Evolutionary conservation across 1,140 invertebrate genomes (phyloP), one percentile per base, ranked within the genome.

Genomic region (Dendroctonus ponderosae): DNA sequence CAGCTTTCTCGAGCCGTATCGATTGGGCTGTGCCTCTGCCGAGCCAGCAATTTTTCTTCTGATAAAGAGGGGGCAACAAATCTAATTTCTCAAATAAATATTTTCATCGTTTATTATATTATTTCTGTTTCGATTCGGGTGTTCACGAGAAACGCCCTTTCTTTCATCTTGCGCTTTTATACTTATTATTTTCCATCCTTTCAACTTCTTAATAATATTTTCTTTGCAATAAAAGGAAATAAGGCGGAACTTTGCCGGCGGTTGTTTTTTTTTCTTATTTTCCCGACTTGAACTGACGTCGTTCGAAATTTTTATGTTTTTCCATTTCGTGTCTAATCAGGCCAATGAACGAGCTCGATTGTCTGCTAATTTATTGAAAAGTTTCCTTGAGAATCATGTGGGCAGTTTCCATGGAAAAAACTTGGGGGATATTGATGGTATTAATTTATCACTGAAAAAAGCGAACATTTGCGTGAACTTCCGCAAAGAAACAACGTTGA

Each of bases 81-180:
- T 76, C 75, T 76, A 76, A 76, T 76, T 76, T 76, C 71, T 74
- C 75, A 75, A 76, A 76, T 76, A 76, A 75, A 76, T 76, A 76
- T 75, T 77, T 77, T 74, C 71, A 74, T 74, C 74, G 72, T 74
- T 77, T 74, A 77, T 77, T 75, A 77, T 77, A 75, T 77, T 77
- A 77, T 75, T 77, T 75, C 74, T 77, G 75, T 72, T 75, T 77
- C 75, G 70, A 69, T 74, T 75, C 62, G 71, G 71, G 69, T 62
- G 69, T 72, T 70, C 70, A 60, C 69, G 62, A 62, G 71, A 26
- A 26, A 26, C 26, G 26, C 26, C 62, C 58, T 70, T 70, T 74
- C 70, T 72, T 74, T 72, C 67, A 69, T 62, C 64, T 66, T 69
- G 49, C 70, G 67, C 72, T 70, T 71, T 72, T 72, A 72, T 71